A percentile compares a stretch with the other conserved stretches of the same genome.
Conservation (phyloP, 2,888 invertebrate genomes). For the Ornithoptera alexandrae region DNA sequence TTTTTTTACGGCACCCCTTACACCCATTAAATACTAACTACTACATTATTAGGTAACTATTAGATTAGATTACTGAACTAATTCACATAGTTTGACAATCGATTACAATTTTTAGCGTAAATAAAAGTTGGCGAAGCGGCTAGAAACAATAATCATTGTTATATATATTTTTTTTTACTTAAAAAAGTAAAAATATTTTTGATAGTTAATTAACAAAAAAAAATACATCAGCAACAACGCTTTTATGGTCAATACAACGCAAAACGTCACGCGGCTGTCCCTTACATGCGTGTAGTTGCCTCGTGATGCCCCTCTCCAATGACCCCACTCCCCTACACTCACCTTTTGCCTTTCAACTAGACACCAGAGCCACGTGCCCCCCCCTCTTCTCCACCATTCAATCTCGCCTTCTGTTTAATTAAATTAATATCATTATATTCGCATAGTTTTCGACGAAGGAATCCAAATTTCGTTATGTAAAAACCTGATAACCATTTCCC, state of each 20-base stretch:
- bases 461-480: background rate
- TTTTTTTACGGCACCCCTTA: no score
- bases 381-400: background rate
- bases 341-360: slow-evolving; percentile 25
- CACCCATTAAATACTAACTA: no score
- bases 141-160: no score
- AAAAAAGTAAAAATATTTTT: no score
- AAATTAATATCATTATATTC: background rate
- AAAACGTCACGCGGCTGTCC: slow-evolving; percentile 28
- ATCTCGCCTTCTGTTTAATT: background rate
- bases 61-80: no score
- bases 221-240: background rate
- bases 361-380: slow-evolving; percentile 9
- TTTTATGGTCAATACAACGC: background rate
- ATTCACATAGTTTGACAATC: no score
- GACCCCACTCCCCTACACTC: slow-evolving; percentile 23
- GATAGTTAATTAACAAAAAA: background rate
- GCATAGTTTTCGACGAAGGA: no score
- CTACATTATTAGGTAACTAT: no score
- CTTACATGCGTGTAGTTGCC: slow-evolving; percentile 33
- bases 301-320: slow-evolving; percentile 30
- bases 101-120: no score
- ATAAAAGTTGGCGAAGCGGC: no score
- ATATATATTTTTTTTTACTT: no score
- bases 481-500: background rate